Evolutionary conservation across 2,113 vertebrate species (phyloP).

Genomic region (Castor canadensis): DNA sequence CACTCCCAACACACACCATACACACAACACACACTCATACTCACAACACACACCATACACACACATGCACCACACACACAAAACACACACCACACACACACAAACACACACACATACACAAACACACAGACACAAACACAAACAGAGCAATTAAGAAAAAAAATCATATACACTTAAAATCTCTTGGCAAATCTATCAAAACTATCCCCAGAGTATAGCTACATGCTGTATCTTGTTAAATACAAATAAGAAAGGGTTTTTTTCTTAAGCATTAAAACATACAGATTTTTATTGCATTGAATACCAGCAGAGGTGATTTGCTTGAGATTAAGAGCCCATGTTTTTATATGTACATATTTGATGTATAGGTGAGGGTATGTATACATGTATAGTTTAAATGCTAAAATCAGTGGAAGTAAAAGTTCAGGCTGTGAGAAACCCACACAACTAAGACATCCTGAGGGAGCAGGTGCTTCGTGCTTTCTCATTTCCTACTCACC

Average conservation of each 20-base stretch:
- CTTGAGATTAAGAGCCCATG: background rate
- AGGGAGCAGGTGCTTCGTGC: too few relatives aligned
- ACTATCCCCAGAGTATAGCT: background rate
- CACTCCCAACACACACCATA: too few relatives aligned
- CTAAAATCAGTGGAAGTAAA: background rate
- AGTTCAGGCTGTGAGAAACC: background rate
- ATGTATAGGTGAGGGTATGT: rapidly evolving
- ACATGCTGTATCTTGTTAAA: background rate
- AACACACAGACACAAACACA: too few relatives aligned
- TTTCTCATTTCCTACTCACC: background rate
- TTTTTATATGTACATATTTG: background rate
- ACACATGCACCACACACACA: too few relatives aligned
- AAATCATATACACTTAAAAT: background rate
- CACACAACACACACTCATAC: too few relatives aligned
- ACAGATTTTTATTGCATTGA: background rate
- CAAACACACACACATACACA: too few relatives aligned
- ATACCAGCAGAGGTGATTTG: background rate
- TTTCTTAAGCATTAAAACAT: background rate
- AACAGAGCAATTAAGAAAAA: too few relatives aligned
- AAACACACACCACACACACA: too few relatives aligned
- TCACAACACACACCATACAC: too few relatives aligned
- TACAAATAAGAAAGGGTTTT: background rate
- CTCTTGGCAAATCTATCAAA: background rate
- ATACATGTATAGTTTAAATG: background rate
- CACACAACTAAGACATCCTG: background rate